phyloP scores from a whole-genome alignment of 2,113 vertebrate genomes.

The Xyrauchen texanus region DNA sequence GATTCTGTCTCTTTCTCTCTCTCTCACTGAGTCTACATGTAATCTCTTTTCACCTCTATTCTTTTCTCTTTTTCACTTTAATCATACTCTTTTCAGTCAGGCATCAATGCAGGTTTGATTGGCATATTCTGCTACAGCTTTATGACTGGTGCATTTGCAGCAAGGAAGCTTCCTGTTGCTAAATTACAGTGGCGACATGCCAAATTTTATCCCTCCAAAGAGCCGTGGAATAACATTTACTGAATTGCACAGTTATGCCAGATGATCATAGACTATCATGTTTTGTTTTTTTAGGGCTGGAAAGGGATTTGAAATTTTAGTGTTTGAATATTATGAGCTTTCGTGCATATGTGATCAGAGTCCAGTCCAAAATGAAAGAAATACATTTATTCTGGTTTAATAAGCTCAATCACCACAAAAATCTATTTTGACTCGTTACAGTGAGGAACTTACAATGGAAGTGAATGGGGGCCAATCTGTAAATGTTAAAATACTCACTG shows the following conservation, averaged over 20 bases:
- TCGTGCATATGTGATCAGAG: too few relatives aligned
- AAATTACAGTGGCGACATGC: constrained; percentile 8
- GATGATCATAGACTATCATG: background rate
- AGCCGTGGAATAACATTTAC: background rate
- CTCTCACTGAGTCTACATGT: background rate
- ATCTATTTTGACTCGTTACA: too few relatives aligned
- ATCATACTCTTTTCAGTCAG: constrained; percentile 12
- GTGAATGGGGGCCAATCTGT: too few relatives aligned
- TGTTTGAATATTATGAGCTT: background rate
- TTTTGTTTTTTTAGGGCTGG: background rate
- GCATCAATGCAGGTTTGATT: constrained; percentile 19
- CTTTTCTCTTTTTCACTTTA: constrained; percentile 15
- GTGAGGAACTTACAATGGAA: too few relatives aligned
- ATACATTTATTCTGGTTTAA: too few relatives aligned
- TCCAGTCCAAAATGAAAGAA: background rate
- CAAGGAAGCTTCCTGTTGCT: constrained; percentile 20
- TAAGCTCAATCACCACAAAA: too few relatives aligned
- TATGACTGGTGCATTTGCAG: constrained; percentile 24
- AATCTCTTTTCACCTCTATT: background rate
- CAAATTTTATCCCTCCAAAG: constrained; percentile 15
- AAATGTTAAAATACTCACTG: too few relatives aligned
- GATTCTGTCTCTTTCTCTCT: background rate
- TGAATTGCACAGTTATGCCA: background rate
- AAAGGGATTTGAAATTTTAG: background rate
- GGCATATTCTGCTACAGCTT: constrained; percentile 6